Conservation (phyloP, 64 coral and sea anemone species). For the Pachyseris speciosa region DNA sequence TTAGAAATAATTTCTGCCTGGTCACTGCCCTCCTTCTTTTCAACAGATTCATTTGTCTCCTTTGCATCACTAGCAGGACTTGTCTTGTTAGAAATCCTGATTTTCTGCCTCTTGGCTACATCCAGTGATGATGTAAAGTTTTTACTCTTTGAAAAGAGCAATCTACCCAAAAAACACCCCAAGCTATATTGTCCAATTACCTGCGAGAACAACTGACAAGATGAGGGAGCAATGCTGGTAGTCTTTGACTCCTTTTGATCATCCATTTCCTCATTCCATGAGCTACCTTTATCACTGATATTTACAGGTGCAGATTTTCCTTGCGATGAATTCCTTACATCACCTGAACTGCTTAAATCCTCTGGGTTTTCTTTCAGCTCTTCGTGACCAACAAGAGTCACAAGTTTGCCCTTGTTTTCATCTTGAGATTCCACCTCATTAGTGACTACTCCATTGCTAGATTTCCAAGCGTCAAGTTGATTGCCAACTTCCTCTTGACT, state of each 20-base stretch:
- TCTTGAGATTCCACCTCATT: neutral
- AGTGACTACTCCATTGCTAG: neutral
- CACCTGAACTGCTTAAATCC: neutral
- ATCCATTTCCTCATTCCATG: neutral
- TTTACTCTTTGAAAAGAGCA: constrained; percentile 38
- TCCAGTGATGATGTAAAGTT: constrained; percentile 3
- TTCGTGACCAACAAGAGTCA: constrained; percentile 75
- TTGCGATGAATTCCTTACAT: neutral
- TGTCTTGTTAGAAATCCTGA: neutral
- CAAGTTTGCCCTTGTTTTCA: constrained; percentile 68
- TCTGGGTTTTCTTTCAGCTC: constrained; percentile 40
- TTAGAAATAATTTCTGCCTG: neutral
- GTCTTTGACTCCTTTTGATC: neutral
- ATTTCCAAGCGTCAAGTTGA: neutral
- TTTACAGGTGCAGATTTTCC: neutral
- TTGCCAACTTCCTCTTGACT: constrained; percentile 17
- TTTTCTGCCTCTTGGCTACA: neutral
- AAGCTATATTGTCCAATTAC: constrained; percentile 60
- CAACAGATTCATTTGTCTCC: neutral
- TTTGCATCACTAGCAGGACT: neutral
- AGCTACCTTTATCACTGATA: neutral
- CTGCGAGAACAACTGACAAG: constrained; percentile 53
- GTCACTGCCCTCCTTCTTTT: neutral
- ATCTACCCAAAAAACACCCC: constrained; percentile 26
- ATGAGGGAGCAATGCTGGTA: constrained; percentile 11